A percentile compares a stretch with the other conserved stretches of the same genome.
Evolutionary conservation across 2,113 vertebrate genomes (phyloP).

Genomic region (Phalacrocorax brasilianus): DNA sequence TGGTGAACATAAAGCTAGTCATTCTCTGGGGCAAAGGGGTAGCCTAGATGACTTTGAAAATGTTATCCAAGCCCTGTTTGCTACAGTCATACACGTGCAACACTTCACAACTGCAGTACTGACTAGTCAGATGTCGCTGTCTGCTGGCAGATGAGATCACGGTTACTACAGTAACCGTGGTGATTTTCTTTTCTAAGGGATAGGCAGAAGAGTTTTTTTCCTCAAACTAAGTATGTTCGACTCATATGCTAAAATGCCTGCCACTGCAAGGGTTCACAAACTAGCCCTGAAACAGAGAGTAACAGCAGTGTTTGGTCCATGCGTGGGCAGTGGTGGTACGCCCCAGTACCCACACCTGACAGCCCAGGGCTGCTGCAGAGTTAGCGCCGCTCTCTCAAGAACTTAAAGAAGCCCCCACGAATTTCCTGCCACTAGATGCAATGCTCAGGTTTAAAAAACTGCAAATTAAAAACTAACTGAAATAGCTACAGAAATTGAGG

Average conservation of each 20-base stretch:
- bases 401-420: background rate
- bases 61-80: background rate
- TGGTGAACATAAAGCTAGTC: background rate
- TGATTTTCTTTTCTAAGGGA: background rate
- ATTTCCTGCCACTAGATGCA: background rate
- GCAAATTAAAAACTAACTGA: background rate
- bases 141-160: background rate
- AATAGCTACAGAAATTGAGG: background rate
- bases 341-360: background rate
- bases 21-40: background rate
- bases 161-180: constrained; percentile 26
- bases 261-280: background rate
- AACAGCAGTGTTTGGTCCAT: background rate
- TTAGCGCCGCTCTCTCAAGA: background rate
- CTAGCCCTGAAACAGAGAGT: background rate
- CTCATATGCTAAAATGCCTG: background rate
- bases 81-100: background rate
- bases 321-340: background rate
- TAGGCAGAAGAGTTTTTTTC: background rate
- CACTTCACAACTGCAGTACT: background rate
- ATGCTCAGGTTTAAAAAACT: background rate
- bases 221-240: background rate
- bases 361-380: background rate
- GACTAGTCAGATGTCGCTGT: background rate
- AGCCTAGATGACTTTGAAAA: background rate